These are phyloP conservation scores for Cinara cedri DNA, from an alignment of 2,888 invertebrate genomes.

Conservation along the genomic window DNA sequence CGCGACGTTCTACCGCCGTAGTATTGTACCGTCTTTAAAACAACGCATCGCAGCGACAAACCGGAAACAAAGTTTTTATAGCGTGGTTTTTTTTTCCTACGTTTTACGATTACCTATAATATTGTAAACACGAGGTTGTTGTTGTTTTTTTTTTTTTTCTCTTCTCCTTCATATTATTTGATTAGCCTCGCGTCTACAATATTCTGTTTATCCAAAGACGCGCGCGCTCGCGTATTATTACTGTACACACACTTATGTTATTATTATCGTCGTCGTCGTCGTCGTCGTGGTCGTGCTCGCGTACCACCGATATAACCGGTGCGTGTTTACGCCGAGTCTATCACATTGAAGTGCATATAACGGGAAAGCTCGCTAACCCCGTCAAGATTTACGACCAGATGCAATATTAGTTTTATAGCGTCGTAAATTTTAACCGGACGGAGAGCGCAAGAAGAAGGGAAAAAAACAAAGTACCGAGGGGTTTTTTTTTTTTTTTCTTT, in stretches of 20 bases:
- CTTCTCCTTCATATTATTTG: slow-evolving; percentile 30
- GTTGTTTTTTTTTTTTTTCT: neutral
- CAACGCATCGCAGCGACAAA: too few species aligned
- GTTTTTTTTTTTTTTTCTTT: too few species aligned
- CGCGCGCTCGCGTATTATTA: slow-evolving; percentile 19
- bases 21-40: too few species aligned
- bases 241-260: neutral
- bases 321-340: slow-evolving; percentile 51
- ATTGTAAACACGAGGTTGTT: too few species aligned
- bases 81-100: too few species aligned
- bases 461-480: slow-evolving; percentile 51
- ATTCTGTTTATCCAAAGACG: slow-evolving; percentile 34
- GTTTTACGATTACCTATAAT: neutral
- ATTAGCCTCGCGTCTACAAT: slow-evolving; percentile 19
- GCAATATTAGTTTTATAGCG: slow-evolving; percentile 55
- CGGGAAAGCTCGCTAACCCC: slow-evolving; percentile 51
- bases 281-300: too few species aligned
- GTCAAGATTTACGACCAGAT: slow-evolving; percentile 53
- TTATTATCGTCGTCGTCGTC: too few species aligned
- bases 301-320: slow-evolving; percentile 38
- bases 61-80: too few species aligned
- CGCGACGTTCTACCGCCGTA: too few species aligned
- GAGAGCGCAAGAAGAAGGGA: slow-evolving; percentile 47
- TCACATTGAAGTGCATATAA: slow-evolving; percentile 49
- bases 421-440: slow-evolving; percentile 51